Evolutionary conservation across 2,797 vertebrate species (phyloP).

Genomic region (Hippoglossus hippoglossus): DNA sequence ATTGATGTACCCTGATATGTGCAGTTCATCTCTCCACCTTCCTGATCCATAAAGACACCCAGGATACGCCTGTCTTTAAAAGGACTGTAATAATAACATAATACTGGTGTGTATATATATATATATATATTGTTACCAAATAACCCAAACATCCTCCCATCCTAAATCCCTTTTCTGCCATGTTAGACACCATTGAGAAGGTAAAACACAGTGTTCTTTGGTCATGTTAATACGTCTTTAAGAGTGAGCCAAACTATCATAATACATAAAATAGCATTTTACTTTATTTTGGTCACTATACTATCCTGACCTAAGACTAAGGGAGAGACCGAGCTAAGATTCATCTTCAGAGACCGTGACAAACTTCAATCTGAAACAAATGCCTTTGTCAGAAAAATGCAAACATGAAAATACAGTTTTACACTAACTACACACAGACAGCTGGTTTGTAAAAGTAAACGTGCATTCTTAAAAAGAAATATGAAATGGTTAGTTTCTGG

Average conservation of each 20-base stretch:
- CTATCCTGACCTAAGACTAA: slow-evolving; percentile 38
- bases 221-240: slow-evolving; percentile 66
- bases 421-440: slow-evolving; percentile 39
- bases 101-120: slow-evolving; percentile 33
- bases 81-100: slow-evolving; percentile 19
- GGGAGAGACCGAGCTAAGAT: slow-evolving; percentile 31
- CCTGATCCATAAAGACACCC: slow-evolving; percentile 23
- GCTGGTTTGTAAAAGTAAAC: slow-evolving; percentile 18
- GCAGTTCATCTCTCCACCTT: slow-evolving; percentile 21
- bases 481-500: slow-evolving; percentile 11
- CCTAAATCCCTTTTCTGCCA: slow-evolving; percentile 55
- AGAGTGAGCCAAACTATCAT: slow-evolving; percentile 53
- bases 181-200: slow-evolving; percentile 53
- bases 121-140: slow-evolving; percentile 30
- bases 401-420: slow-evolving; percentile 6
- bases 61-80: slow-evolving; percentile 8
- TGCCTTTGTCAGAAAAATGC: slow-evolving; percentile 5
- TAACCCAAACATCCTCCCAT: slow-evolving; percentile 23
- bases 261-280: slow-evolving; percentile 48
- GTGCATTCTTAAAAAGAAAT: slow-evolving; percentile 16
- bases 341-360: slow-evolving; percentile 26
- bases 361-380: slow-evolving; percentile 12
- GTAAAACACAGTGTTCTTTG: slow-evolving; percentile 84
- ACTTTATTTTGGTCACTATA: slow-evolving; percentile 20
- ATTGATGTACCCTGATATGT: slow-evolving; percentile 50